These are phyloP conservation scores for Aegotheles bennettii DNA, from an alignment of 2,113 vertebrate species.

Conservation along the genomic window DNA sequence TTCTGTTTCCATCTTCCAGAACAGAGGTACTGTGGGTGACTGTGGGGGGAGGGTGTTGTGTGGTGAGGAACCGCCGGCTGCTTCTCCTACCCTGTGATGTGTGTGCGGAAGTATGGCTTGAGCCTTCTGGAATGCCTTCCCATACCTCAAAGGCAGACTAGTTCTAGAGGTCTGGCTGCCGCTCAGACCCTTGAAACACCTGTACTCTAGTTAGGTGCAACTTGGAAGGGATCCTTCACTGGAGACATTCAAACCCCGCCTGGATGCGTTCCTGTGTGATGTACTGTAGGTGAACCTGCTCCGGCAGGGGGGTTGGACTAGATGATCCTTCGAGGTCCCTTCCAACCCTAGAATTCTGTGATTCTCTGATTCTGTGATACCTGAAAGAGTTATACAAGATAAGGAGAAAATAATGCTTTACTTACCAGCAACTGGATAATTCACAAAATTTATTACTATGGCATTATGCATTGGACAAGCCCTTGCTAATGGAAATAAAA, in stretches of 20 bases:
- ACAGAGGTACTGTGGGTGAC: background rate
- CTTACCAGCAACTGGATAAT: background rate
- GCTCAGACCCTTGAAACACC: background rate
- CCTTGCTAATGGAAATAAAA: background rate
- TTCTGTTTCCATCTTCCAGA: background rate
- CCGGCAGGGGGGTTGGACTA: too few relatives aligned
- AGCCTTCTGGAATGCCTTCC: background rate
- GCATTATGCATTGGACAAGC: background rate
- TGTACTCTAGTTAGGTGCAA: background rate
- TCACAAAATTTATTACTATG: background rate
- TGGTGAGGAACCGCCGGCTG: background rate
- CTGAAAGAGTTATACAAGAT: background rate
- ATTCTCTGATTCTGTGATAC: too few relatives aligned
- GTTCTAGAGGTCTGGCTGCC: background rate
- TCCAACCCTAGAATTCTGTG: too few relatives aligned
- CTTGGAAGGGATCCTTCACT: background rate
- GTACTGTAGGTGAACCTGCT: too few relatives aligned
- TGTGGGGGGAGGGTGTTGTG: background rate
- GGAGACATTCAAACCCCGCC: too few relatives aligned
- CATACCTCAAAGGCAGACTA: background rate
- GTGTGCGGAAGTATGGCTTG: background rate
- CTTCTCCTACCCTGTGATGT: background rate
- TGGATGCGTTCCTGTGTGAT: too few relatives aligned
- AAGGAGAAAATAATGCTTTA: background rate
- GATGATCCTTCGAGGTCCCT: too few relatives aligned